Conservation (phyloP, 2,797 vertebrate genomes). For the Buphagus erythrorhynchus region DNA sequence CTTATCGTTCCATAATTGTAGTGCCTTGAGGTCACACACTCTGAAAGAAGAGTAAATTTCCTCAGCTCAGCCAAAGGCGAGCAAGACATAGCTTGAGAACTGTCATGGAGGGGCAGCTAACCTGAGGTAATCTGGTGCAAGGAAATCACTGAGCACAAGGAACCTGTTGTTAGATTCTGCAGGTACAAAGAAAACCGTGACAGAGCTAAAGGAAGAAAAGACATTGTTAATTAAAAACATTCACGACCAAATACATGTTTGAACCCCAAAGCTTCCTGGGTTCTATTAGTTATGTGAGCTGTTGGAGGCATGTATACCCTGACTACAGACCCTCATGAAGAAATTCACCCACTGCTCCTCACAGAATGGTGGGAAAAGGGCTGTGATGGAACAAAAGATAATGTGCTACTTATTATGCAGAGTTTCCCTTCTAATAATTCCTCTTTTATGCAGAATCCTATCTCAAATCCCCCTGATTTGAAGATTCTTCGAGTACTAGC, state of each 20-base stretch:
- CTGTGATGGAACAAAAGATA: neutral
- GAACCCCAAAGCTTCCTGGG: neutral
- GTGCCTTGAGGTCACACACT: neutral
- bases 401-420: neutral
- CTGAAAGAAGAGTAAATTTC: neutral
- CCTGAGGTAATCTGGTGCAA: neutral
- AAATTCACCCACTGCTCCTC: neutral
- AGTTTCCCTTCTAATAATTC: constrained; percentile 1
- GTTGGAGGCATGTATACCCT: neutral
- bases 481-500: neutral
- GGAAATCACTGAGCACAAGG: neutral
- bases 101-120: neutral
- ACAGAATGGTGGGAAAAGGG: neutral
- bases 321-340: neutral
- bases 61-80: neutral
- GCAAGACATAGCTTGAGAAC: neutral
- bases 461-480: neutral
- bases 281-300: constrained; percentile 5
- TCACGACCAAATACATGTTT: neutral
- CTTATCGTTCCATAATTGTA: neutral
- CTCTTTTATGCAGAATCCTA: neutral
- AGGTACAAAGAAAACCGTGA: neutral
- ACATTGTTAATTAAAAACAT: neutral
- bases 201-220: neutral
- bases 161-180: neutral